Conservation (phyloP, 2,797 vertebrate species). For the Melanotaenia nigrans region DNA sequence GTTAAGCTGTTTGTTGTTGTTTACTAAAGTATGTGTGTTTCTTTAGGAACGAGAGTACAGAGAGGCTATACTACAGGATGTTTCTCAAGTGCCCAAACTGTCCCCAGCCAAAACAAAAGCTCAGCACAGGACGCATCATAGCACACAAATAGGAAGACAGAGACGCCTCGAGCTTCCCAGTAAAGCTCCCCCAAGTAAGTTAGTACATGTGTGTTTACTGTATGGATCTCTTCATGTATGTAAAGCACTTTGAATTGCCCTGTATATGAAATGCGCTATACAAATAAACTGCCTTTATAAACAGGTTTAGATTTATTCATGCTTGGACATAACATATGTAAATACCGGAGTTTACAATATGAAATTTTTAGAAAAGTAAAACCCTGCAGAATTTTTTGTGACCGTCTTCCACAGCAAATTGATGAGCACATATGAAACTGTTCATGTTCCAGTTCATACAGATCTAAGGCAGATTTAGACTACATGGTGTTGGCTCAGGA, state of each 20-base stretch:
- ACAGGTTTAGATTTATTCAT: background rate
- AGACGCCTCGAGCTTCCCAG: constrained; percentile 71
- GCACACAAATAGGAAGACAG: constrained; percentile 68
- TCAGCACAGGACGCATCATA: constrained; percentile 57
- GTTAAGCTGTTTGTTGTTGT: background rate
- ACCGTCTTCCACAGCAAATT: no score
- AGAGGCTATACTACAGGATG: constrained; percentile 83
- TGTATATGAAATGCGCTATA: no score
- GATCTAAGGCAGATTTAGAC: no score
- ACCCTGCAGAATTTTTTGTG: no score
- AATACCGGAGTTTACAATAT: no score
- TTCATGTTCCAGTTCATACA: no score
- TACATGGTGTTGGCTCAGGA: no score
- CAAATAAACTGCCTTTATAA: no score
- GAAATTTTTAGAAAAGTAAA: no score
- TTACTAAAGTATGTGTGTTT: constrained; percentile 7
- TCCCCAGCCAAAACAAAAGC: constrained; percentile 77
- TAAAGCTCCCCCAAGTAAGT: constrained; percentile 84
- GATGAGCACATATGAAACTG: no score
- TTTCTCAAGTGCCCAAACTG: constrained; percentile 70
- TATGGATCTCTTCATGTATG: background rate
- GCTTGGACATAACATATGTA: background rate
- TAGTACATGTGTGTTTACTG: constrained; percentile 2
- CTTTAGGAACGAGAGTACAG: constrained; percentile 87
- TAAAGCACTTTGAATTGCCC: no score